phyloP scores from a whole-genome alignment of 2,888 invertebrate species.

The Biston stratarius region DNA sequence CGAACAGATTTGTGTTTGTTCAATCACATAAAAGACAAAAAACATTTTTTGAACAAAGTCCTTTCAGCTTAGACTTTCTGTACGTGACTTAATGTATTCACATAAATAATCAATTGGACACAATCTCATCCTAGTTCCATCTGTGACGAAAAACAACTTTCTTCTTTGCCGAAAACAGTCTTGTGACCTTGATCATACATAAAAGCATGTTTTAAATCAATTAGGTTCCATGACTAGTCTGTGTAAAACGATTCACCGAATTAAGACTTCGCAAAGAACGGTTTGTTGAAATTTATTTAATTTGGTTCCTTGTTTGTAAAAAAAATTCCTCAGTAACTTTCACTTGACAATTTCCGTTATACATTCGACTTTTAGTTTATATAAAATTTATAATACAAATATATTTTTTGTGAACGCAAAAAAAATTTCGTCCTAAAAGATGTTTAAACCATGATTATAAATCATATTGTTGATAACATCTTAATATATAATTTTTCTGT shows the following conservation, averaged over 20 bases:
- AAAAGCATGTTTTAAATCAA: conserved; percentile 8
- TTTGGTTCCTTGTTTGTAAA: no score
- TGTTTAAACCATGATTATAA: no score
- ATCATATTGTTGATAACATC: no score
- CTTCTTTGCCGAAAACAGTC: not conserved
- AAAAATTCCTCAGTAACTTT: no score
- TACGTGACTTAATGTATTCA: not conserved
- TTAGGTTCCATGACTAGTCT: conserved; percentile 6
- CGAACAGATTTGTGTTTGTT: no score
- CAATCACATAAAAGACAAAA: not conserved
- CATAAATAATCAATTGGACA: not conserved
- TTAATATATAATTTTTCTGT: no score
- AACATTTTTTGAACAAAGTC: not conserved
- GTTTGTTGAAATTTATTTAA: not conserved
- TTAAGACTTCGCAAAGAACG: not conserved
- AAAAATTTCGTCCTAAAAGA: no score
- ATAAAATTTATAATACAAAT: no score
- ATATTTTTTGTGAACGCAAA: no score
- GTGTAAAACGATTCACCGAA: not conserved
- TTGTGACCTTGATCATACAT: conserved; percentile 4
- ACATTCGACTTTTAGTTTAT: no score
- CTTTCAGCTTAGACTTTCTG: not conserved
- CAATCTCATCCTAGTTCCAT: not conserved
- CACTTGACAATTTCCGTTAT: no score
- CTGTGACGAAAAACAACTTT: conserved; percentile 12